phyloP scores from a whole-genome alignment of 1,140 invertebrate species.

The Drosophila kohkoa region DNA sequence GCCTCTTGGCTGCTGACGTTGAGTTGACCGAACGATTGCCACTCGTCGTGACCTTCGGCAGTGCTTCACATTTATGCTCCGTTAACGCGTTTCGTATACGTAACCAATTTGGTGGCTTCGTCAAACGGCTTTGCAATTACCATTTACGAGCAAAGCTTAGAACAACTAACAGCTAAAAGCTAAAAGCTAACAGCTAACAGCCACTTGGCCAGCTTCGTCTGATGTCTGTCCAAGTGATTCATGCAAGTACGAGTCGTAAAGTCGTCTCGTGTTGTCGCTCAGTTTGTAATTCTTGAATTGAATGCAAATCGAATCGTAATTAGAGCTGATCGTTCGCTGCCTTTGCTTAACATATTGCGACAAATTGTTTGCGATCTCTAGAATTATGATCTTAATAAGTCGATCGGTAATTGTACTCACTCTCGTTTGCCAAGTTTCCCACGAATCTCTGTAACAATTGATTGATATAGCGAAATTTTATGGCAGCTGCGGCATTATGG shows the following conservation, averaged over 20 bases:
- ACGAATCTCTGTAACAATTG: slow-evolving; percentile 48
- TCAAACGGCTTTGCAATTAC: slow-evolving; percentile 54
- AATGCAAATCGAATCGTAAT: slow-evolving; percentile 70
- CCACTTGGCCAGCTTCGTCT: slow-evolving; percentile 14
- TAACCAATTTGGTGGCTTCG: slow-evolving; percentile 55
- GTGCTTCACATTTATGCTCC: slow-evolving; percentile 67
- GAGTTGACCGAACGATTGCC: slow-evolving; percentile 60
- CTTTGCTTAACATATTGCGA: slow-evolving; percentile 43
- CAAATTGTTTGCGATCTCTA: slow-evolving; percentile 64
- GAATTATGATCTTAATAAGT: slow-evolving; percentile 68
- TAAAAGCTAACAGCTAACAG: neutral
- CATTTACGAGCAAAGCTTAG: slow-evolving; percentile 16
- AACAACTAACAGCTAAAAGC: neutral
- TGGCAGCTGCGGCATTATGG: neutral
- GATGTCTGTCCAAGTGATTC: slow-evolving; percentile 52
- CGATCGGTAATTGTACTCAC: slow-evolving; percentile 47
- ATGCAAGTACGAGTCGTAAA: slow-evolving; percentile 35
- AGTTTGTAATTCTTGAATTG: slow-evolving; percentile 1
- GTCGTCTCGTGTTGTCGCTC: neutral
- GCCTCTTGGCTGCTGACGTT: slow-evolving; percentile 50
- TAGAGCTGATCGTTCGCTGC: slow-evolving; percentile 51
- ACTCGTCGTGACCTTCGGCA: slow-evolving; percentile 34
- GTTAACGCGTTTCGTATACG: slow-evolving; percentile 66
- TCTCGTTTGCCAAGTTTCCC: slow-evolving; percentile 49
- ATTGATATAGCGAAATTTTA: slow-evolving; percentile 19